A percentile compares a stretch with the other conserved stretches of the same genome.
Evolutionary conservation across 64 coral and sea anemone genomes (phyloP).

Genomic region (Montipora capricornis): DNA sequence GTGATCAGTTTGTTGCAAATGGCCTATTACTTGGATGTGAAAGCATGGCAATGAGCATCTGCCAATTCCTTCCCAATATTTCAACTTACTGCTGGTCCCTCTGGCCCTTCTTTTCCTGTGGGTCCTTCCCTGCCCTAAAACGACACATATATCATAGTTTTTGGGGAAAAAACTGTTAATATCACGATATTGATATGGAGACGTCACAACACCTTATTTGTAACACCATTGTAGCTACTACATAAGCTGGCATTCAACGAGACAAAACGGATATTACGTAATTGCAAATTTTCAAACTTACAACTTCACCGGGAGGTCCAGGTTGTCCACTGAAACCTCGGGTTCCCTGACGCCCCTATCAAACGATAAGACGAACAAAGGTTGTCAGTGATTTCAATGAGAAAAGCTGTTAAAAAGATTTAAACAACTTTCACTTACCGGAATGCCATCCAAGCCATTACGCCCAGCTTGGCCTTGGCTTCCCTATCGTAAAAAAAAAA

Average conservation of each 20-base stretch:
- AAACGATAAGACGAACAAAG: background rate
- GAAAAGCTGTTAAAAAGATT: no score
- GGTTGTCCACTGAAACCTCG: background rate
- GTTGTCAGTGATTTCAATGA: no score
- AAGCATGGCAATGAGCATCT: no score
- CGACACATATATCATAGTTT: background rate
- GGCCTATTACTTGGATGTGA: background rate
- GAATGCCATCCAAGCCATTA: background rate
- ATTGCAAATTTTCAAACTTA: background rate
- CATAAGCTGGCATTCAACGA: background rate
- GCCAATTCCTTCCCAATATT: background rate
- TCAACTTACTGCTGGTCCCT: slow-evolving; percentile 33
- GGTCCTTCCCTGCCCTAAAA: background rate
- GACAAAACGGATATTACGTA: background rate
- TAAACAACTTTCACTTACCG: background rate
- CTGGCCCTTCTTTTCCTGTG: background rate
- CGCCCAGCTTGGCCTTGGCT: background rate
- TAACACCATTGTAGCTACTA: background rate
- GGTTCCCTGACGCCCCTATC: background rate
- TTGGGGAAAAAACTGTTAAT: no score
- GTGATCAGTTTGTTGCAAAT: background rate
- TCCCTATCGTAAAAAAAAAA: background rate
- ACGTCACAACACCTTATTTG: no score
- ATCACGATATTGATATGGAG: no score
- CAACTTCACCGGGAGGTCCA: background rate